A percentile compares a stretch with the other conserved stretches of the same genome.
Evolutionary conservation across 1,140 invertebrate genomes (phyloP).

Genomic region (Nasonia vitripennis): DNA sequence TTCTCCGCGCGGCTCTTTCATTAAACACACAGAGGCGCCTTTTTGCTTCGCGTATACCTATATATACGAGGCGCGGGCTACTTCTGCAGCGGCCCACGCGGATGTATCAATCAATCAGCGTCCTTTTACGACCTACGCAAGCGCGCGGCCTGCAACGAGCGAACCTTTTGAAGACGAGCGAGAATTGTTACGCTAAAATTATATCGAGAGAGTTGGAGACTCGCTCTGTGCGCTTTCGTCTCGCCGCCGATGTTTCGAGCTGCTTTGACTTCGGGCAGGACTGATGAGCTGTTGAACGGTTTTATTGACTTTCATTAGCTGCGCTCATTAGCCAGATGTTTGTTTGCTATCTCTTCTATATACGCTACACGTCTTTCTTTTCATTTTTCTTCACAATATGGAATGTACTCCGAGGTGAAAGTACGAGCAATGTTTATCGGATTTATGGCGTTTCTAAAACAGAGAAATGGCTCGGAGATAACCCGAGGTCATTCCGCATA

Average conservation of each 20-base stretch:
- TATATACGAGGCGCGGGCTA: neutral
- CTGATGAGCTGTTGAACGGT: neutral
- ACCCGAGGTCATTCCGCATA: too few species aligned
- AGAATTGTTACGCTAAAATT: slow-evolving; percentile 25
- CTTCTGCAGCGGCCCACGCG: neutral
- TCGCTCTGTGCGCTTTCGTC: neutral
- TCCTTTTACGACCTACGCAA: slow-evolving; percentile 21
- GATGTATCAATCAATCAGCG: slow-evolving; percentile 31
- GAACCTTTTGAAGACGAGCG: neutral
- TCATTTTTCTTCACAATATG: too few species aligned
- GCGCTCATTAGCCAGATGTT: neutral
- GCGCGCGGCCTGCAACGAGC: neutral
- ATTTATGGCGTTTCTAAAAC: too few species aligned
- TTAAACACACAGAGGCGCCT: neutral
- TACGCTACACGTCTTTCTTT: too few species aligned
- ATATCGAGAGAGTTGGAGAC: neutral
- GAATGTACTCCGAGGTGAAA: too few species aligned
- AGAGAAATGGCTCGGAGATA: too few species aligned
- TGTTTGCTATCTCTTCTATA: too few species aligned
- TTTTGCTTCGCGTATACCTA: neutral
- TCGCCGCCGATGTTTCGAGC: neutral
- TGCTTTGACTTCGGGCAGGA: neutral
- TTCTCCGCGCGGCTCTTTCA: neutral
- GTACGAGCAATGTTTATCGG: too few species aligned
- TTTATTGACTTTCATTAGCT: neutral